A percentile compares a stretch with the other conserved stretches of the same genome.
Evolutionary conservation across 2,797 vertebrate species (phyloP).

Genomic region (Fistularia tabacaria): DNA sequence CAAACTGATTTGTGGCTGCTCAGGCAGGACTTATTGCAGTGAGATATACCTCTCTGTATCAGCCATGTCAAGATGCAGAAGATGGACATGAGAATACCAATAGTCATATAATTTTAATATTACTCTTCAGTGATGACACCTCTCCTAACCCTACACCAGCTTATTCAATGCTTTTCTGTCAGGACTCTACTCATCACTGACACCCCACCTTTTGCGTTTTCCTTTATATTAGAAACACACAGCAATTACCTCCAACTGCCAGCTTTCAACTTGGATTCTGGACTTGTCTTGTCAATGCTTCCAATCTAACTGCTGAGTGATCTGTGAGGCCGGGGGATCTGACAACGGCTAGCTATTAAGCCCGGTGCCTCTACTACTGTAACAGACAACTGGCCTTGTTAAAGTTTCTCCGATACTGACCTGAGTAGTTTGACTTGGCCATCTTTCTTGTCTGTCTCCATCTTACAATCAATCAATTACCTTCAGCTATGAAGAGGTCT

Average conservation of each 20-base stretch:
- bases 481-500: constrained; percentile 30
- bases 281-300: constrained; percentile 5
- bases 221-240: not conserved
- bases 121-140: too few species aligned
- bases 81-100: too few species aligned
- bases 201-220: too few species aligned
- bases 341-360: constrained; percentile 56
- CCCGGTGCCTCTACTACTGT: constrained; percentile 35
- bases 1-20: too few species aligned
- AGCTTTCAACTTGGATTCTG: constrained; percentile 14
- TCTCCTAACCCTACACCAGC: too few species aligned
- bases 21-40: too few species aligned
- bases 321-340: constrained; percentile 35
- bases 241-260: constrained; percentile 11
- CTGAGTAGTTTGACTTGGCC: constrained; percentile 17
- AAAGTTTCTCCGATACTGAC: constrained; percentile 41
- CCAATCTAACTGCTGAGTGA: constrained; percentile 12
- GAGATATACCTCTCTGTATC: too few species aligned
- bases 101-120: too few species aligned
- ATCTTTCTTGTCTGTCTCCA: constrained; percentile 33
- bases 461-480: constrained; percentile 23
- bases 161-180: too few species aligned
- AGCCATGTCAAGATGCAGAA: too few species aligned
- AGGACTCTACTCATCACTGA: too few species aligned
- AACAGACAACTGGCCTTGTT: constrained; percentile 58